These are phyloP conservation scores for Anguilla megastoma DNA, from an alignment of 2,797 vertebrate genomes.

Conservation along the genomic window DNA sequence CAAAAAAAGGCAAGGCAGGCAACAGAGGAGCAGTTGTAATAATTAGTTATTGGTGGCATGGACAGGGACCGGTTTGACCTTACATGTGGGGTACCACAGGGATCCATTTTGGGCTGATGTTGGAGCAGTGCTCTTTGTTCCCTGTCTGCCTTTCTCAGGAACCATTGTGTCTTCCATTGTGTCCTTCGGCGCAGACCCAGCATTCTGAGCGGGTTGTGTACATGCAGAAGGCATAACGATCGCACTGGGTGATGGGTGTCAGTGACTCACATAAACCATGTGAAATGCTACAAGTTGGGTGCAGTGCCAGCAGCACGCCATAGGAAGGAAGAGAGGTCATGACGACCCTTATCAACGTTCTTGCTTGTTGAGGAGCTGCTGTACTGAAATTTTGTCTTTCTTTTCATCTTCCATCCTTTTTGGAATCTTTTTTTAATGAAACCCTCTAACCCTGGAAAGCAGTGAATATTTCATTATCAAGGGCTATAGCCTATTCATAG, in stretches of 20 bases:
- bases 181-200: not conserved
- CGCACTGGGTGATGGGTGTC: not conserved
- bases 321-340: not conserved
- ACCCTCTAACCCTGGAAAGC: not conserved
- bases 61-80: not conserved
- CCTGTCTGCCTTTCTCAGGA: too few species aligned
- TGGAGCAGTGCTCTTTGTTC: too few species aligned
- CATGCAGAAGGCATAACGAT: not conserved
- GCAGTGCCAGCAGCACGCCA: not conserved
- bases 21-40: not conserved
- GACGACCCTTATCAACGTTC: not conserved
- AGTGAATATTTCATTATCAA: slow-evolving; percentile 46
- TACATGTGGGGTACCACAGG: too few species aligned
- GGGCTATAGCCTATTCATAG: slow-evolving; percentile 43
- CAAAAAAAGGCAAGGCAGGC: not conserved
- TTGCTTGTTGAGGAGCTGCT: not conserved
- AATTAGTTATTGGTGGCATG: not conserved
- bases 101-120: too few species aligned
- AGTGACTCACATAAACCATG: not conserved
- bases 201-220: not conserved
- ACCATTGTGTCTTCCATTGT: not conserved
- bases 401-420: too few species aligned
- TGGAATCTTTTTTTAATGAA: too few species aligned
- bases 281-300: not conserved
- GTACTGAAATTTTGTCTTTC: not conserved